Percentiles rank a stretch among this genome's conserved stretches.
phyloP scores from a whole-genome alignment of 2,888 invertebrate genomes.

The Drosophila sordidula region DNA sequence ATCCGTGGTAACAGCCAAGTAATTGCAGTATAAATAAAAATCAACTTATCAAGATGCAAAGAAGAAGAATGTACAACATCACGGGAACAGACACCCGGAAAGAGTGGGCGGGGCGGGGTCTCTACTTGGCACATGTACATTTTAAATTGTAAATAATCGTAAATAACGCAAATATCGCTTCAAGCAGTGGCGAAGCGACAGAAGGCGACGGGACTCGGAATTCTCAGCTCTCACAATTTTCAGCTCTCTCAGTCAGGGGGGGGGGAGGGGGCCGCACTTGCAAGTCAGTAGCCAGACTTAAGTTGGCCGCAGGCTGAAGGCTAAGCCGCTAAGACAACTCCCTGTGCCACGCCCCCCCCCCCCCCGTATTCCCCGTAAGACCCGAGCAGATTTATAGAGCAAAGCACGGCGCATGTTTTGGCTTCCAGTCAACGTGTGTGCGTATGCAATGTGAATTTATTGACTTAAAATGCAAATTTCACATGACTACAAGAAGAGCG shows the following conservation, averaged over 20 bases:
- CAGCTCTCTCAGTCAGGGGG: conserved; percentile 12
- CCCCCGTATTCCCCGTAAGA: conserved; percentile 2
- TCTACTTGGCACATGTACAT: conserved; percentile 69
- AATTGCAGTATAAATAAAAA: conserved; percentile 75
- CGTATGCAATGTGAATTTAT: conserved; percentile 84
- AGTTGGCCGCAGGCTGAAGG: conserved; percentile 43
- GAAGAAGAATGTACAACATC: conserved; percentile 53
- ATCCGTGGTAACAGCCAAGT: conserved; percentile 52
- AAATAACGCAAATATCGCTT: conserved; percentile 83
- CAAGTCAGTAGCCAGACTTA: conserved; percentile 54
- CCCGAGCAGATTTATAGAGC: conserved; percentile 78
- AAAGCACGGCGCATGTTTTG: conserved; percentile 67
- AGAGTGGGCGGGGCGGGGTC: conserved; percentile 1
- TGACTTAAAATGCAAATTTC: conserved; percentile 84
- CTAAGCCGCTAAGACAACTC: conserved; percentile 52
- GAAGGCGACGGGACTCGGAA: conserved; percentile 55
- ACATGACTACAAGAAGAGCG: conserved; percentile 50
- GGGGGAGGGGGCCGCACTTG: conserved; percentile 9
- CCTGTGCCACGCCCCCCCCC: conserved; percentile 7
- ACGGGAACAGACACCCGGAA: conserved; percentile 6
- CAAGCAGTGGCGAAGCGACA: conserved; percentile 74
- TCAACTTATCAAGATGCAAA: conserved; percentile 78
- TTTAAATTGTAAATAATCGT: conserved; percentile 83
- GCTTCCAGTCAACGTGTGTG: conserved; percentile 64
- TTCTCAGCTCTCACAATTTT: conserved; percentile 14